phyloP scores from a whole-genome alignment of 2,888 invertebrate genomes.

The Drosophila cognata region DNA sequence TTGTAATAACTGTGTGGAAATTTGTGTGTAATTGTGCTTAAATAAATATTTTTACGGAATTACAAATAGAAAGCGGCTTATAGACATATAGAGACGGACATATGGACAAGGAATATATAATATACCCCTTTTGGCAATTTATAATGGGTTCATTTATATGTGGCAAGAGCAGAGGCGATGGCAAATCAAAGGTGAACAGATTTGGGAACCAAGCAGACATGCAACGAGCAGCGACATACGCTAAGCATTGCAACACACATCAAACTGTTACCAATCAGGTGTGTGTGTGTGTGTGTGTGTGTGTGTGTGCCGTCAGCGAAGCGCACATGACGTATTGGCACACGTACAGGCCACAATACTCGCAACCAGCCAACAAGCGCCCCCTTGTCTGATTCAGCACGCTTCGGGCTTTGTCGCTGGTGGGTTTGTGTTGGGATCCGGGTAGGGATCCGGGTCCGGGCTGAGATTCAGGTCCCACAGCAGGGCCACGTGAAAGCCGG shows the following conservation, averaged over 20 bases:
- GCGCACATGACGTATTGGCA: conserved; percentile 74
- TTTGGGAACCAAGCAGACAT: conserved; percentile 61
- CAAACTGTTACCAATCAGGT: neutral
- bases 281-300: neutral
- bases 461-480: conserved; percentile 65
- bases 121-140: neutral
- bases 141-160: neutral
- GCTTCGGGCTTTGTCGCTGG: neutral
- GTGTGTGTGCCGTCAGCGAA: conserved; percentile 23
- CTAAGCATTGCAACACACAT: conserved; percentile 27
- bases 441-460: conserved; percentile 1
- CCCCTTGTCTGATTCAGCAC: neutral
- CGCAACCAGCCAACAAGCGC: conserved; percentile 2
- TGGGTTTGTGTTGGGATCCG: conserved; percentile 1
- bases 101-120: neutral
- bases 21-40: neutral
- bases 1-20: neutral
- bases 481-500: conserved; percentile 74
- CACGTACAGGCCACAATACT: conserved; percentile 43
- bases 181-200: conserved; percentile 74
- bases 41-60: neutral
- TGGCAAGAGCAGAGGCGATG: conserved; percentile 13
- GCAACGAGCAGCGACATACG: conserved; percentile 16
- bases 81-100: neutral
- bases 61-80: neutral